Conservation (phyloP, 1,140 invertebrate genomes). For the Hyphantria cunea region DNA sequence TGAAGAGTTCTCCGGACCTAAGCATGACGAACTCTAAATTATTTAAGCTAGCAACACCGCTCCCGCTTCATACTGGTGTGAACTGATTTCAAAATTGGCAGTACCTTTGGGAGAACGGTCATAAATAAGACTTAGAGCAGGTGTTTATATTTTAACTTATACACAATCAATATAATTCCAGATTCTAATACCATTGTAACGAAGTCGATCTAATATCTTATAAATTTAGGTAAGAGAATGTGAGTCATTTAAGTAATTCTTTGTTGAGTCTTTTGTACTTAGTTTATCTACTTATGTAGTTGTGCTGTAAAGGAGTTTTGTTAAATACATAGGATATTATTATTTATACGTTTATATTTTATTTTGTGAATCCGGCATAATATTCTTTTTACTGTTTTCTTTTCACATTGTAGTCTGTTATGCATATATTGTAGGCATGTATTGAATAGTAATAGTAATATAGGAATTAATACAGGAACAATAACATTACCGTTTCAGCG, state of each 20-base stretch:
- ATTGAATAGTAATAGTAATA: conserved; percentile 5
- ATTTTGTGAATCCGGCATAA: conserved; percentile 35
- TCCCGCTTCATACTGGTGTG: conserved; percentile 13
- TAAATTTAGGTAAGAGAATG: conserved; percentile 13
- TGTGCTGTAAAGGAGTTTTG: conserved; percentile 45
- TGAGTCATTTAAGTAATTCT: conserved; percentile 32
- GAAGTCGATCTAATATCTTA: conserved; percentile 17
- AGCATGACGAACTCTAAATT: conserved; percentile 96
- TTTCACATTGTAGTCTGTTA: background rate
- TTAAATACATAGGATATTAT: conserved; percentile 34
- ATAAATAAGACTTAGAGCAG: conserved; percentile 10
- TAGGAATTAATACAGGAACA: background rate
- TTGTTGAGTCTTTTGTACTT: conserved; percentile 61
- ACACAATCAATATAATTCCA: conserved; percentile 5
- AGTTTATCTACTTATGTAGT: conserved; percentile 52
- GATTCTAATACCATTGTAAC: conserved; percentile 4
- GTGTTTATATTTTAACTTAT: background rate
- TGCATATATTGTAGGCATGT: conserved; percentile 13
- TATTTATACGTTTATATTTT: conserved; percentile 32
- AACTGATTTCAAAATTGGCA: conserved; percentile 7
- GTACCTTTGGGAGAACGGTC: conserved; percentile 1
- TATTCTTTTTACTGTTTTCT: conserved; percentile 14
- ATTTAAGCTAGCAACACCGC: conserved; percentile 20
- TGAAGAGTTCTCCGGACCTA: conserved; percentile 97
- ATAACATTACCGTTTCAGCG: background rate